Percentiles rank a stretch among this genome's conserved stretches.
Conservation (phyloP, 2,888 invertebrate species). For the Eucera pruinosa region DNA sequence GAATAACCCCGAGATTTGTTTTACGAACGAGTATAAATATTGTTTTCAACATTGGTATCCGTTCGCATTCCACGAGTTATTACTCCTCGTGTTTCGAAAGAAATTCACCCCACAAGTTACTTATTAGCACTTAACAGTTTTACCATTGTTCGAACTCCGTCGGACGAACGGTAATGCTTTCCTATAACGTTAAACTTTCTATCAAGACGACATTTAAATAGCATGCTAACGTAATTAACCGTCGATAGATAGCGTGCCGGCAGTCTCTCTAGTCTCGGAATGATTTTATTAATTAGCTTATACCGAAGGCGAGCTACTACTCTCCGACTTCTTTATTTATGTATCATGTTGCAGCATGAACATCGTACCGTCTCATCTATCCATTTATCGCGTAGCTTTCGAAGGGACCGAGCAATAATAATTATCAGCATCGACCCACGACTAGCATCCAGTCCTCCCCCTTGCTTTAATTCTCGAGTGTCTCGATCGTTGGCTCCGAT, state of each 20-base stretch:
- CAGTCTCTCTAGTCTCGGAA: neutral
- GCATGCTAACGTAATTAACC: neutral
- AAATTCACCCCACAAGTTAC: no score
- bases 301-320: neutral
- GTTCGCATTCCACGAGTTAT: no score
- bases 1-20: no score
- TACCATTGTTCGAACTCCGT: no score
- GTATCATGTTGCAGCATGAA: neutral
- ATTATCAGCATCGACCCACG: slow-evolving; percentile 16
- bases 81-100: no score
- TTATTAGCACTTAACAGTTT: neutral
- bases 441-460: neutral
- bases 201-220: neutral
- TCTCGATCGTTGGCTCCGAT: slow-evolving; percentile 27
- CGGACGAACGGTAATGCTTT: neutral
- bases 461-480: slow-evolving; percentile 33
- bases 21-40: no score
- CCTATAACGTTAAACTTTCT: neutral
- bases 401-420: slow-evolving; percentile 1
- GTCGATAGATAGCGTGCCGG: no score
- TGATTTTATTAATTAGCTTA: slow-evolving; percentile 10
- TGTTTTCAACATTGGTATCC: no score
- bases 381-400: neutral
- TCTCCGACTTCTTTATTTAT: neutral
- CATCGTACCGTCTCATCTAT: neutral